Base-by-base conservation (phyloP, 2,113 vertebrate genomes). In the Clarias magur region DNA sequence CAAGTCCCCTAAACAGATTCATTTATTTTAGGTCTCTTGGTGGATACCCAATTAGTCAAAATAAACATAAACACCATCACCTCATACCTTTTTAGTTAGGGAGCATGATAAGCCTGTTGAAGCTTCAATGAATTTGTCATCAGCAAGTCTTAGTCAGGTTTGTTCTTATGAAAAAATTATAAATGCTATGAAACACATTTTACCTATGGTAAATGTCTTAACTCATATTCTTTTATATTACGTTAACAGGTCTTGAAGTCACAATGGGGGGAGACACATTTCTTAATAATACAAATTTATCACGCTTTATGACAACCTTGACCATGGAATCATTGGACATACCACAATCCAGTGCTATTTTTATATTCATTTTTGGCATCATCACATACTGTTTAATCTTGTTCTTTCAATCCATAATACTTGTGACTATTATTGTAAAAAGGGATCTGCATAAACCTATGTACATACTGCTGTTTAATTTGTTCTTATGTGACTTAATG, bases 381-480 rank as follows among this genome's bases (percentile, higher is more conserved):
- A 63, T 81, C 2, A 81, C 59, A 42, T 81, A 63, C 21, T 81
- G 30, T 81, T 63, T 81, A 81, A n/a, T 81, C 25, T 25, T 81
- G 57, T n/a, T 63, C 57, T 62, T 81, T 13, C 80, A 81, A 7
- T 34, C 57, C 5, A 21, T 62, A 10, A 10, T 62, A 25, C 80
- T 81, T 62, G 23, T 23, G 4, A 63, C 59, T 81, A 81, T 81
- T 81, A 34, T 16, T 63, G 27, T 42, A 62, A 56, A 81, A 63
- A 42, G 80, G 13, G 30, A 81, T 15, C 13, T 81, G 21, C 80
- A 81, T 42, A 42, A 63, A 15, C 80, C 80, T 6, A 81, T 81
- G 59, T 81, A 81, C 21, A 62, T 81, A 23, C 80, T 81, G 30
- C 80, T 81, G 80, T 38, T 81, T 42, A 81, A 81, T 63, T 62